These are phyloP conservation scores for Rhea americana DNA, from an alignment of 2,113 vertebrate species.

Conservation along the genomic window DNA sequence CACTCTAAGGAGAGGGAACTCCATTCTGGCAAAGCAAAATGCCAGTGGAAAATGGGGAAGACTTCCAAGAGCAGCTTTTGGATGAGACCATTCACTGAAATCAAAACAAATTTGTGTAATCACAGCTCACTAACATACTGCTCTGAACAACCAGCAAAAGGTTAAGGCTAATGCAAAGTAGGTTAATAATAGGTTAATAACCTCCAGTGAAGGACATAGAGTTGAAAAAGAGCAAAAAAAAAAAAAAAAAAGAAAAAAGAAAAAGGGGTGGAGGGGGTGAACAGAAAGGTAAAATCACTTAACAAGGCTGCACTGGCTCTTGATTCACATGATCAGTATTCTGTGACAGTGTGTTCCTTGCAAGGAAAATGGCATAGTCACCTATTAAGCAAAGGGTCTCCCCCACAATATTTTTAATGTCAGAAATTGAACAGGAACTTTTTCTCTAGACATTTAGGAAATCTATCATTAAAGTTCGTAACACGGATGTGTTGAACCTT, in stretches of 20 bases:
- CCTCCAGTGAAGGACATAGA: not conserved
- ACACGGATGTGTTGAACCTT: not conserved
- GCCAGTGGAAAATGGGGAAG: conserved; percentile 31
- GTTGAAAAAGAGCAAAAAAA: not conserved
- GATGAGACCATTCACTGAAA: not conserved
- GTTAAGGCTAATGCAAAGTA: not conserved
- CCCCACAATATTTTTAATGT: conserved; percentile 21
- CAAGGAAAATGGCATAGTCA: conserved; percentile 12
- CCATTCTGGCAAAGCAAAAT: conserved; percentile 55
- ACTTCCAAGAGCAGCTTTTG: conserved; percentile 17
- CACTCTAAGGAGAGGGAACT: conserved; percentile 46
- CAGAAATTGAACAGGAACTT: not conserved
- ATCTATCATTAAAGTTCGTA: not conserved
- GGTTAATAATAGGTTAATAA: too few relatives aligned
- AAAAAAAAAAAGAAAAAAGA: not conserved
- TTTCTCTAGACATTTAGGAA: not conserved
- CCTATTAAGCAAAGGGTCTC: not conserved
- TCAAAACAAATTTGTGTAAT: conserved; percentile 1
- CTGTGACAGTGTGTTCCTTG: not conserved
- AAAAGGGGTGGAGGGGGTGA: not conserved
- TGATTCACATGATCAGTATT: not conserved
- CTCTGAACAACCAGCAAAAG: not conserved
- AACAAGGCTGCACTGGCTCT: not conserved
- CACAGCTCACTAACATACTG: not conserved
- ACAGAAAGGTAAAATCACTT: not conserved